Percentiles rank a stretch among this genome's conserved stretches.
These are phyloP conservation scores for Botrylloides violaceus DNA, from an alignment of 23 tunicate genomes.

Conservation along the genomic window DNA sequence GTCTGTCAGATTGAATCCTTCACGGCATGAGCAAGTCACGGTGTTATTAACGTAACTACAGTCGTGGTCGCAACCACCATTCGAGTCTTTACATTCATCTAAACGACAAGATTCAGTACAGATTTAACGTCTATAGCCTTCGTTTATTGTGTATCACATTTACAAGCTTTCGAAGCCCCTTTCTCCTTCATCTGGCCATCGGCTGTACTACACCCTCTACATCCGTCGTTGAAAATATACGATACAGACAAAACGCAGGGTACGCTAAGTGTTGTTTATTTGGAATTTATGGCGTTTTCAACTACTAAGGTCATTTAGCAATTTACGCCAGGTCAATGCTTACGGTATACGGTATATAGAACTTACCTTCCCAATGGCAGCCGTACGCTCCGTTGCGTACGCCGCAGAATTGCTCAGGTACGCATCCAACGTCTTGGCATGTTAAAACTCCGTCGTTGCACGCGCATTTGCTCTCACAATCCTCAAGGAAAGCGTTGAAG, in stretches of 20 bases:
- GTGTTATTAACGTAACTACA: slow-evolving; percentile 23
- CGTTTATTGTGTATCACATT: too few species aligned
- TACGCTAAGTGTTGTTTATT: too few species aligned
- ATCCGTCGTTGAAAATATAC: too few species aligned
- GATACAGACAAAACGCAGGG: too few species aligned
- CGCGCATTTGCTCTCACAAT: slow-evolving; percentile 27
- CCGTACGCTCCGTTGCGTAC: slow-evolving; percentile 32
- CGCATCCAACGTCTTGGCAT: slow-evolving; percentile 22
- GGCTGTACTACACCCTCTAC: too few species aligned
- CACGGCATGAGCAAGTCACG: slow-evolving; percentile 43
- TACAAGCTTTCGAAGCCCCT: too few species aligned
- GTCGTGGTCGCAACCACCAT: slow-evolving; percentile 60
- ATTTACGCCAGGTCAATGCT: slow-evolving; percentile 1
- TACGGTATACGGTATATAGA: too few species aligned
- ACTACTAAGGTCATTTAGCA: too few species aligned
- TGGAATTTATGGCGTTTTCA: too few species aligned
- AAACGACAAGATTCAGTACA: slow-evolving; percentile 1
- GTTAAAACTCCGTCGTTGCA: slow-evolving; percentile 32
- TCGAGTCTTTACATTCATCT: slow-evolving; percentile 60
- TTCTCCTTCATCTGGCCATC: too few species aligned
- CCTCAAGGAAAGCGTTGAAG: slow-evolving; percentile 7
- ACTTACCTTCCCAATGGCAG: slow-evolving; percentile 69
- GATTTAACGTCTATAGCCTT: neutral
- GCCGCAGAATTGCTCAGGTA: slow-evolving; percentile 41
- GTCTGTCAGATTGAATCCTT: slow-evolving; percentile 8